Evolutionary conservation across 2,797 vertebrate species (phyloP).

Genomic region (Tolypeutes matacus): DNA sequence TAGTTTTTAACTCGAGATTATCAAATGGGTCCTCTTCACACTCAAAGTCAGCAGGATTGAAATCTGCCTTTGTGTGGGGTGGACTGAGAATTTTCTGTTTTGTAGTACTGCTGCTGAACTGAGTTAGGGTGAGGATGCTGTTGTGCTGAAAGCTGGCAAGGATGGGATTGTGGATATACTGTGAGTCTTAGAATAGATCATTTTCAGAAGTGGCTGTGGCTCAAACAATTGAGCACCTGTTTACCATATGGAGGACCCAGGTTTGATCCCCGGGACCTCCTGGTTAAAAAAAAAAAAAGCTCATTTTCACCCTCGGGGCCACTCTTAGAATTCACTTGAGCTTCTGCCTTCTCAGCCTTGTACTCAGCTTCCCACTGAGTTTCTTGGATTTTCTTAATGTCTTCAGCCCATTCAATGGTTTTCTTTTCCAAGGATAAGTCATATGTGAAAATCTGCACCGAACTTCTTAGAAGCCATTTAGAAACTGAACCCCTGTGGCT

Average conservation of each 20-base stretch:
- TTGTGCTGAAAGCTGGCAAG: slow-evolving; percentile 95
- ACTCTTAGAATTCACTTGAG: no score
- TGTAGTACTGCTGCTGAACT: slow-evolving; percentile 91
- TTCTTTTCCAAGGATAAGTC: slow-evolving; percentile 97
- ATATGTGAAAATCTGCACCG: no score
- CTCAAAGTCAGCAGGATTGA: slow-evolving; percentile 98
- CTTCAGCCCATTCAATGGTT: slow-evolving; percentile 93
- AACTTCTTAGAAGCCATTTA: no score
- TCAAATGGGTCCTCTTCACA: slow-evolving; percentile 98
- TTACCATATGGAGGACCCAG: no score
- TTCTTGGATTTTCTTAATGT: slow-evolving; percentile 92
- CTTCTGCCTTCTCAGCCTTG: slow-evolving; percentile 84
- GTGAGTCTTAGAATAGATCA: slow-evolving; percentile 84
- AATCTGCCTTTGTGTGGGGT: slow-evolving; percentile 89
- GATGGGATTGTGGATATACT: slow-evolving; percentile 93
- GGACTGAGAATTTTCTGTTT: slow-evolving; percentile 91
- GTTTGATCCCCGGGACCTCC: no score
- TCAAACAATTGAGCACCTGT: no score
- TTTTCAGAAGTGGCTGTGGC: no score
- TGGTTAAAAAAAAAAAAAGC: no score
- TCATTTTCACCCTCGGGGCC: slow-evolving; percentile 83
- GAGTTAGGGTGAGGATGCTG: slow-evolving; percentile 95
- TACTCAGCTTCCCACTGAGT: slow-evolving; percentile 91
- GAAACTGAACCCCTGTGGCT: no score
- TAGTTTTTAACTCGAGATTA: slow-evolving; percentile 97